Percentiles rank a stretch among this genome's conserved stretches.
These are phyloP conservation scores for Drosophila malerkotliana DNA, from an alignment of 1,140 invertebrate genomes.

Conservation along the genomic window DNA sequence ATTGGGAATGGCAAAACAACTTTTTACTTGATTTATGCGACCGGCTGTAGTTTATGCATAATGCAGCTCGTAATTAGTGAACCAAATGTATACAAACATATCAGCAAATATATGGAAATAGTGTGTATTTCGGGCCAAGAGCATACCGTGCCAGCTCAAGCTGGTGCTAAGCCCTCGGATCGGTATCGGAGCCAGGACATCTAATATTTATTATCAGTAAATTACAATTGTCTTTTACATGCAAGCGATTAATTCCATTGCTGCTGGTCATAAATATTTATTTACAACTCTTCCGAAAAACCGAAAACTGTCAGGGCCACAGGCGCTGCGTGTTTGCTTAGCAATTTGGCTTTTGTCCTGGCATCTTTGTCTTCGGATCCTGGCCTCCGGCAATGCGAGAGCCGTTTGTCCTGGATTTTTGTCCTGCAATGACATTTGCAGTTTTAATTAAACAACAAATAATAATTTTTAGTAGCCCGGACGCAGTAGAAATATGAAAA, in stretches of 20 bases:
- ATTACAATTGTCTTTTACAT: slow-evolving; percentile 80
- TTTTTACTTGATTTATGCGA: slow-evolving; percentile 76
- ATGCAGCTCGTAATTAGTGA: slow-evolving; percentile 74
- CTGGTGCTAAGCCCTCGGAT: slow-evolving; percentile 28
- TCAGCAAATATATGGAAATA: background rate
- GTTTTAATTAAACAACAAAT: slow-evolving; percentile 77
- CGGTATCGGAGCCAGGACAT: slow-evolving; percentile 36
- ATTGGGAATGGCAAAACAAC: slow-evolving; percentile 43
- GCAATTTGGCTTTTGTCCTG: slow-evolving; percentile 40
- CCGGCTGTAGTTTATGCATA: slow-evolving; percentile 73
- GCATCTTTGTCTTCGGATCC: slow-evolving; percentile 44
- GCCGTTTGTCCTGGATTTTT: slow-evolving; percentile 57
- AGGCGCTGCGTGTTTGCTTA: slow-evolving; percentile 36
- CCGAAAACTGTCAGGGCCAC: slow-evolving; percentile 61
- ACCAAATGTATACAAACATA: slow-evolving; percentile 42
- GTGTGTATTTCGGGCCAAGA: background rate
- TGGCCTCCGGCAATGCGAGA: slow-evolving; percentile 34
- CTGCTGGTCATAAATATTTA: slow-evolving; percentile 74
- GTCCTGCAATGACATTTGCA: slow-evolving; percentile 67
- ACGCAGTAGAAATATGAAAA: background rate
- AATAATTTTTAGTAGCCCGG: slow-evolving; percentile 44
- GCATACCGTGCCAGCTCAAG: slow-evolving; percentile 20
- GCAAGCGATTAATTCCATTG: slow-evolving; percentile 62
- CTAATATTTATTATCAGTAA: slow-evolving; percentile 81
- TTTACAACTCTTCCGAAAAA: slow-evolving; percentile 70